Conservation (phyloP, 2,113 vertebrate species). For the Phylloscopus whistleri region DNA sequence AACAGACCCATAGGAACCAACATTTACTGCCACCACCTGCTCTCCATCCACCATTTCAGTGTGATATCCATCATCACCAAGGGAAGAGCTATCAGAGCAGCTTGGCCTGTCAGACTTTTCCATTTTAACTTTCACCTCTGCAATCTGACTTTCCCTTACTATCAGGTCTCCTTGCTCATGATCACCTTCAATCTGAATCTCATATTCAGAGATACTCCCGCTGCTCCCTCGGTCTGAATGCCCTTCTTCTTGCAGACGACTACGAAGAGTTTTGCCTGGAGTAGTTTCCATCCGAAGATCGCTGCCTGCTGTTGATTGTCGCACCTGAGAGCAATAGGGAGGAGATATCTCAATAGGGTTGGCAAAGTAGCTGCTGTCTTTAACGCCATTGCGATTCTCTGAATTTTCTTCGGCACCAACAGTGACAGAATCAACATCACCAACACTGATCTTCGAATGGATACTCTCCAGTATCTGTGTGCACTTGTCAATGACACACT, state of each 20-base stretch:
- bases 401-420: constrained; percentile 81
- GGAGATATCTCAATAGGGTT: constrained; percentile 97
- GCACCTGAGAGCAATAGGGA: constrained; percentile 87
- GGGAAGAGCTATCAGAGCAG: constrained; percentile 94
- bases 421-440: constrained; percentile 79
- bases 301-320: constrained; percentile 67
- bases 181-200: constrained; percentile 90
- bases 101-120: constrained; percentile 91
- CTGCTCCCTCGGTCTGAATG: constrained; percentile 95
- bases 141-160: constrained; percentile 87
- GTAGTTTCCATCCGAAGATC: constrained; percentile 80
- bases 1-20: constrained; percentile 91
- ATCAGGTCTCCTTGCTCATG: constrained; percentile 88
- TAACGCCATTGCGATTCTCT: constrained; percentile 84
- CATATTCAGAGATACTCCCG: constrained; percentile 91
- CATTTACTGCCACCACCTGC: constrained; percentile 91
- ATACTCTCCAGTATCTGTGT: constrained; percentile 97
- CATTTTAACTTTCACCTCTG: constrained; percentile 92
- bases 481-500: constrained; percentile 97
- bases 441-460: constrained; percentile 93
- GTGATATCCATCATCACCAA: constrained; percentile 95
- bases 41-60: constrained; percentile 97
- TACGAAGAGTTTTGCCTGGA: constrained; percentile 73
- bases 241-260: constrained; percentile 86
- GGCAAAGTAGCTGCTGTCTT: constrained; percentile 88